A percentile compares a stretch with the other conserved stretches of the same genome.
Conservation (phyloP, 2,888 invertebrate species). For the Drosophila percnosoma region DNA sequence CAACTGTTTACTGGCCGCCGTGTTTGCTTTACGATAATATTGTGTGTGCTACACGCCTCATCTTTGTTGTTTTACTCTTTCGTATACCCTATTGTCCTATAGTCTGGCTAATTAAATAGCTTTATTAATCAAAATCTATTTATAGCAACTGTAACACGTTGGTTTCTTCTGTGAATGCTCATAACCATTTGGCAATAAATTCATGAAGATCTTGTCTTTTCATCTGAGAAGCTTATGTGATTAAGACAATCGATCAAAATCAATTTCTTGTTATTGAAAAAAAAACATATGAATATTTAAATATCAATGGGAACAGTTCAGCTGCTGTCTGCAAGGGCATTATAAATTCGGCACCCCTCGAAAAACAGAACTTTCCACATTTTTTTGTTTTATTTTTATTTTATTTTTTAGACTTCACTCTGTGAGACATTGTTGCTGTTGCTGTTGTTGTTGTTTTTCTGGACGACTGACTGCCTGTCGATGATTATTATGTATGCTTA, state of each 20-base stretch:
- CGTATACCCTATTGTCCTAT: not conserved
- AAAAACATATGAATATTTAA: not conserved
- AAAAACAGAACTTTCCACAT: not conserved
- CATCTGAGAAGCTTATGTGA: not conserved
- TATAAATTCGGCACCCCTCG: not conserved
- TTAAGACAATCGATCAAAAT: not conserved
- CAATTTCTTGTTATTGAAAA: not conserved
- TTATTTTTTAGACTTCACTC: conserved; percentile 48
- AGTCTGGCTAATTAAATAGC: not conserved
- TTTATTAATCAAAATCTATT: not conserved
- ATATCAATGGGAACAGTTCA: not conserved
- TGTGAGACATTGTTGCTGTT: conserved; percentile 38
- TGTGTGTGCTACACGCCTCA: conserved; percentile 51
- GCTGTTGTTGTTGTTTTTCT: conserved; percentile 27
- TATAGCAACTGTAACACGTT: not conserved
- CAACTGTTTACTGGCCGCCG: conserved; percentile 45
- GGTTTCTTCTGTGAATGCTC: not conserved
- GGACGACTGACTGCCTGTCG: conserved; percentile 64
- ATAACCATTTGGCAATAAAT: not conserved
- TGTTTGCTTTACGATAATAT: conserved; percentile 73
- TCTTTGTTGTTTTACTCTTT: conserved; percentile 15
- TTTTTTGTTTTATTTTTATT: not conserved
- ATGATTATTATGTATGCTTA: conserved; percentile 79
- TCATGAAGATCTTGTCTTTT: not conserved
- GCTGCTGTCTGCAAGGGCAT: not conserved